Evolutionary conservation across 1,140 invertebrate genomes (phyloP), one percentile per base, ranked within the genome.

Genomic region (Eubasilissa regina): DNA sequence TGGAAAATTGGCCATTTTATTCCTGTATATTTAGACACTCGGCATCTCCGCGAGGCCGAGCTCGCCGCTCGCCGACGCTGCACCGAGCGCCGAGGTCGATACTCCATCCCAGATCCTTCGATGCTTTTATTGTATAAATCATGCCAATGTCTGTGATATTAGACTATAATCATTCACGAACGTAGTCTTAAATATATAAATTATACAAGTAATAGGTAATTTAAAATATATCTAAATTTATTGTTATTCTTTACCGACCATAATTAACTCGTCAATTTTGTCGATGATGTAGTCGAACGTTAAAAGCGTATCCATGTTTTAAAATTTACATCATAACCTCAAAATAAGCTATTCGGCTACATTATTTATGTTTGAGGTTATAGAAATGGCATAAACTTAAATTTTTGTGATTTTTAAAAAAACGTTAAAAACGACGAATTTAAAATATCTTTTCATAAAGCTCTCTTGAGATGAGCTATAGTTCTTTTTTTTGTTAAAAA

Each of bases 61-160:
- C 53, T 56, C n/a, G 17, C n/a, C 53, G 53, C 55, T 58, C 13
- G 55, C 55, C 17, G 15, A n/a, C n/a, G 12, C 53, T n/a, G 53
- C n/a, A 9, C 21, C 12, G 13, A 21, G 21, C 53, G n/a, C 55
- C 55, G 17, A 21, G 21, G 55, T 58, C 55, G 47, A 51, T 10
- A 15, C 21, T 79, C 51, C 51, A 48, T 79, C 62, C 47, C 62
- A 21, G 62, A 53, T 78, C 74, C 55, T 68, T 53, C 72, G 68
- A 74, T 81, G 55, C 47, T 47, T 58, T 80, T 35, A 35, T 66
- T 80, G 44, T 73, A 51, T 79, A 74, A 74, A 75, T 80, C 58
- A 82, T 82, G 81, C 81, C 81, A 82, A 82, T 82, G 60, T 78
- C 81, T 82, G 81, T 82, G 81, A 82, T 82, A 82, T 82, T 82